phyloP scores from a whole-genome alignment of 1,140 invertebrate genomes.

The Lethrus apterus region DNA sequence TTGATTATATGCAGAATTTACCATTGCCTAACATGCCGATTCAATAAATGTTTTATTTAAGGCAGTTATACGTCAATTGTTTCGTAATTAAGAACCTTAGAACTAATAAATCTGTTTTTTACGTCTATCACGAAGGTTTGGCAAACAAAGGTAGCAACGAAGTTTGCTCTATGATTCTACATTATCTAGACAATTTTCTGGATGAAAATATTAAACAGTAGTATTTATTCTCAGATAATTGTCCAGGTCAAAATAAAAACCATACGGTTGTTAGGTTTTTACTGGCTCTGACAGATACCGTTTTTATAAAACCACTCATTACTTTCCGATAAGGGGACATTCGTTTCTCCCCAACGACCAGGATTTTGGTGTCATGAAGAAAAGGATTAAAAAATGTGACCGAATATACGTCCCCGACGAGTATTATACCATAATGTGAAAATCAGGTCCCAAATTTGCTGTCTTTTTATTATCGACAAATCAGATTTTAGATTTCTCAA shows the following conservation, averaged over 20 bases:
- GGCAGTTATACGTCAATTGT: conserved; percentile 6
- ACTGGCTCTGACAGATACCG: conserved; percentile 5
- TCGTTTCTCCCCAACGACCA: conserved; percentile 2
- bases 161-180: conserved; percentile 23
- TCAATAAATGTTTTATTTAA: conserved; percentile 22
- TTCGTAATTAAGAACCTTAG: conserved; percentile 20
- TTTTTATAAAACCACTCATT: conserved; percentile 4
- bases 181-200: conserved; percentile 15
- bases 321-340: conserved; percentile 6
- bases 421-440: too few relatives aligned
- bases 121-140: conserved; percentile 28
- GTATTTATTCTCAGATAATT: conserved; percentile 18
- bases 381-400: conserved; percentile 10
- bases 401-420: conserved; percentile 9
- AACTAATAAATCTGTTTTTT: conserved; percentile 21
- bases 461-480: too few relatives aligned
- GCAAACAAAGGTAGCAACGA: conserved; percentile 25
- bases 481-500: too few relatives aligned
- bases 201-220: too few relatives aligned
- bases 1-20: conserved; percentile 24
- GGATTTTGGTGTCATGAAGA: conserved; percentile 13
- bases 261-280: conserved; percentile 13
- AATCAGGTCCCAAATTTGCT: too few relatives aligned
- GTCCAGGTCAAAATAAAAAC: conserved; percentile 17
- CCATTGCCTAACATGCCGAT: conserved; percentile 21